Base-by-base conservation (phyloP, 2,113 vertebrate genomes). In the Actenoides hombroni region DNA sequence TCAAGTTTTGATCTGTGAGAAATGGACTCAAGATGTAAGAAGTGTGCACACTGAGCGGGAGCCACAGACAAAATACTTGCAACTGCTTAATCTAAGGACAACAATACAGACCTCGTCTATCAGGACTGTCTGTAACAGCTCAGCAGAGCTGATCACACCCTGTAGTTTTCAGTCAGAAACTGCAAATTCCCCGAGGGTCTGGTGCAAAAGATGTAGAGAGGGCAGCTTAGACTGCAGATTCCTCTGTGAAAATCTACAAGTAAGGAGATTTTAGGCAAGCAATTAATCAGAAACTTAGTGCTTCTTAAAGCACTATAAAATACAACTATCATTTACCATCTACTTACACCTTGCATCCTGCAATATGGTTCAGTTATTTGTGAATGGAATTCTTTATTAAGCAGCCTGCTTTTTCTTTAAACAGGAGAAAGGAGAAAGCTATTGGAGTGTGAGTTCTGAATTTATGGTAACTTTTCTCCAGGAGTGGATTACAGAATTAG, bases 31-130 rank as follows among this genome's bases (percentile, higher is more conserved):
- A 69, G 78, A 42, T 37, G 18, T 48, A 48, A 40, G 7, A 74
- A 75, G 40, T 1, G 4, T 9, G 28, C 59, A 48, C 4, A 0
- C 0, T 2, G 56, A 83, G 60, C 2, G 7, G 68, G 21, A 92
- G 77, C 20, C 51, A n/a, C 1, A 44, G 49, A 40, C 59, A 81
- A 61, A 77, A 68, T 31, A 23, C 28, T 5, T 17, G 44, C 49
- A 79, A 46, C 48, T 53, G 71, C 31, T 78, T 17, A 7, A 51
- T 7, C 33, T 8, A 12, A 74, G 59, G n/a, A 8, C 13, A 75
- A 23, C 1, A 23, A 68, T 10, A 35, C 29, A 35, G 12, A 59
- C 5, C 18, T 84, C 46, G 5, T 3, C 8, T 4, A 2, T 11
- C 31, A 20, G 29, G 18, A 10, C 73, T 87, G 46, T 59, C 56